Base-by-base conservation (phyloP, 2,797 vertebrate genomes). In the Hybognathus amarus region DNA sequence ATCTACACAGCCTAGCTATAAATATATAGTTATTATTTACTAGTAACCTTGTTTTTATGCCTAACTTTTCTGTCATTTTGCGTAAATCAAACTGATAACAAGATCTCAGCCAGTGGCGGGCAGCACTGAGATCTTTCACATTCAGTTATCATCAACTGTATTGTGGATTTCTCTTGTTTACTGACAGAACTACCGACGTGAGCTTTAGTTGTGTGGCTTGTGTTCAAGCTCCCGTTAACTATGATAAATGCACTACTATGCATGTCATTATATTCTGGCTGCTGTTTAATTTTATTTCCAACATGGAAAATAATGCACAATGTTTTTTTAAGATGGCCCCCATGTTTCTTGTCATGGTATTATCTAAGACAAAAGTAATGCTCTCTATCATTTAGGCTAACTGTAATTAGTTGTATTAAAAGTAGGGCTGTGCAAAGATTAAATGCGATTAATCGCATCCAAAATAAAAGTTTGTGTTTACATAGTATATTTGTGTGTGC, bases 61-160 rank as follows among this genome's bases (percentile, higher is more conserved):
- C 20, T 68, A n/a, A n/a, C 5, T 12, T 40, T 22, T 22, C 45
- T 47, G 45, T 47, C 45, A 47, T 47, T 38, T n/a, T 15, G 38
- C 22, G 1, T 68, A 12, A 47, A 38, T 38, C 2, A 38, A 67
- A 15, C 17, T 64, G 15, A 15, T 24, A 24, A 24, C 24, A 10
- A 47, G 24, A 47, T 79, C 36, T 66, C 42, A 2, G 8, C 77
- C 77, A 67, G 45, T 30, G 5, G 77, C 30, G 77, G 77, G 13
- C 63, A 79, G 45, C 20, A 67, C 6, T 20, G 42, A 77, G 75
- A 63, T 40, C 18, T 47, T 5, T 36, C 12, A 50, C 59, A n/a
- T 42, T 18, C 11, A 78, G 20, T 15, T 42, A 47, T 64, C 6
- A 4, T 47, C 4, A 12, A 77, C 8, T 24, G 6, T 36, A 27